Evolutionary conservation across 1,140 invertebrate species (phyloP), one percentile per base, ranked within the genome.

Genomic region (Pseudomyrmex flavicornis): DNA sequence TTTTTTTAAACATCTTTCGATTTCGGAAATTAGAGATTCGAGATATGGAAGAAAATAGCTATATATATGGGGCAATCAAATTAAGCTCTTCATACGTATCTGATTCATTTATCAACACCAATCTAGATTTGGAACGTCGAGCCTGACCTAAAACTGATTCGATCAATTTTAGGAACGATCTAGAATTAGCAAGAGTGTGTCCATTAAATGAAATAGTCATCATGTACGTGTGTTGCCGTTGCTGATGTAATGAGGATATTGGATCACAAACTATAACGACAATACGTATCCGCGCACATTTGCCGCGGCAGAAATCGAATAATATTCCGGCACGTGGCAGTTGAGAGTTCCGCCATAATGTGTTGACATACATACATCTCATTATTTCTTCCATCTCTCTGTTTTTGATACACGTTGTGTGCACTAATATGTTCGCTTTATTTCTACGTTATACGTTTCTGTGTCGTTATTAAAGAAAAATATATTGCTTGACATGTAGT

Each of bases 291-390:
- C 44, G 44, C 48, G 10, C 65, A 13, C 48, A 12, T 48, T 68
- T 68, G 48, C 48, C n/a, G 50, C 50, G 62, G 15, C 62, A 65
- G 62, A 68, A 68, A 68, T 68, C 44, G 65, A 68, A 68, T 17
- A 63, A 7, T 63, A 15, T 26, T 26, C 35, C 26, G 62, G 22
- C 62, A 63, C 62, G 62, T 65, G 62, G 15, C 62, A 65, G 26
- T 65, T 26, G 35, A 65, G 26, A 35, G 20, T 68, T 12, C 20
- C 26, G 44, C 48, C n/a, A 20, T 13, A 8, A 48, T 48, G 4
- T 63, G 15, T 65, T 13, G 22, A 15, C 26, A 44, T 44, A 17
- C 35, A 20, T 35, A 3, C 26, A 15, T 63, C 13, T 66, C 44
- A 8, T 35, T 50, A 68, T 68, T 68, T 68, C 35, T 35, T 35